Conservation (phyloP, 2,888 invertebrate species). For the Aromia moschata region DNA sequence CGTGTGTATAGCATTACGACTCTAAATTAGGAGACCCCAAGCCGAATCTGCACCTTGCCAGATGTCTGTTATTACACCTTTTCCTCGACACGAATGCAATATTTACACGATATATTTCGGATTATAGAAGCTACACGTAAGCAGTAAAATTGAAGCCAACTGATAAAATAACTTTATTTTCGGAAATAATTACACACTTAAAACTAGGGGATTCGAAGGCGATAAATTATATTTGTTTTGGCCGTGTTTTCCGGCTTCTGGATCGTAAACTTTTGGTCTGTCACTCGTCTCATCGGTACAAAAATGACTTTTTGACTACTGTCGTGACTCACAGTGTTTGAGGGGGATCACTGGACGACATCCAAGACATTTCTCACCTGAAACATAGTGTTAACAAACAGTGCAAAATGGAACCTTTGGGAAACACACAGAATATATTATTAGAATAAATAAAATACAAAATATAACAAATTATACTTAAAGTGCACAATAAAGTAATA, state of each 20-base stretch:
- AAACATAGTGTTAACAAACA: constrained; percentile 1
- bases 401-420: background rate
- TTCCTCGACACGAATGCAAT: constrained; percentile 8
- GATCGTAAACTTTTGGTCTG: constrained; percentile 21
- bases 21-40: constrained; percentile 66
- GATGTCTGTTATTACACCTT: constrained; percentile 35
- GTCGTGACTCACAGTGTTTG: constrained; percentile 18
- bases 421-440: too few species aligned
- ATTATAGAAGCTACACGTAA: background rate
- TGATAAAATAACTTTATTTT: constrained; percentile 19
- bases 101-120: constrained; percentile 20
- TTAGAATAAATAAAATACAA: too few species aligned
- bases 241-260: constrained; percentile 9
- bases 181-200: constrained; percentile 4
- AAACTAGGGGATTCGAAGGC: constrained; percentile 5
- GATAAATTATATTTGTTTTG: constrained; percentile 23
- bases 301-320: background rate
- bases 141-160: constrained; percentile 23
- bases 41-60: constrained; percentile 50
- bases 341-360: constrained; percentile 6
- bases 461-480: too few species aligned
- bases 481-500: too few species aligned
- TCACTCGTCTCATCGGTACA: constrained; percentile 7
- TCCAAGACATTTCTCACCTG: constrained; percentile 19
- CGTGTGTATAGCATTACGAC: constrained; percentile 68